Conservation (phyloP, 2,797 vertebrate species). For the Avahi laniger region DNA sequence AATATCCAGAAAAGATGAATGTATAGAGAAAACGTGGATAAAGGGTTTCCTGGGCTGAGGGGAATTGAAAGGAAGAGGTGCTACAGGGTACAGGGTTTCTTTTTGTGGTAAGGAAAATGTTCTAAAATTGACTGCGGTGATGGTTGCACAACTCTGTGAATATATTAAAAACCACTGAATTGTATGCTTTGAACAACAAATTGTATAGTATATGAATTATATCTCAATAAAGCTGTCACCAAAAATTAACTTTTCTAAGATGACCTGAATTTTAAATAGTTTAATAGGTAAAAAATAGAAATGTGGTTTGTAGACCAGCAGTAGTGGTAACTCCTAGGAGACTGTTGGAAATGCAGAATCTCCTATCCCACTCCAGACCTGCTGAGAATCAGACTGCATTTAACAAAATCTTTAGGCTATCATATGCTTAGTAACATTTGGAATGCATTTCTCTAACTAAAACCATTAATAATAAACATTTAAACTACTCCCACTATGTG, state of each 20-base stretch:
- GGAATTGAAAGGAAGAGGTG: too few relatives aligned
- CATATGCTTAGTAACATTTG: neutral
- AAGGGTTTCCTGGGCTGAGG: neutral
- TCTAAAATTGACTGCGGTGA: neutral
- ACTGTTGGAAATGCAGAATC: neutral
- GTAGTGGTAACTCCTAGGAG: neutral
- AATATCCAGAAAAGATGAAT: neutral
- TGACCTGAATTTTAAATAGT: neutral
- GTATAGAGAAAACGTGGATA: neutral
- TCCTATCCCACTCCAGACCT: neutral
- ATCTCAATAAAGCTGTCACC: neutral
- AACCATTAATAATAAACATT: neutral
- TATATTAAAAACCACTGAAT: neutral
- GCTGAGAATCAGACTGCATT: neutral
- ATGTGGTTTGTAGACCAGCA: neutral
- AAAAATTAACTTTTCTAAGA: neutral
- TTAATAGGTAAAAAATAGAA: neutral
- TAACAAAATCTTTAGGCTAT: neutral
- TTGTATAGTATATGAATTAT: neutral
- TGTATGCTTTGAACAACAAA: neutral
- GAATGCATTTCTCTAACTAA: neutral
- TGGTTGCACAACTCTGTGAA: neutral
- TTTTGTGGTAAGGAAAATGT: neutral
- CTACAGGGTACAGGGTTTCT: neutral
- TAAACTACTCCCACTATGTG: neutral